phyloP scores from a whole-genome alignment of 1,140 invertebrate species.

The Subanguina moxae region DNA sequence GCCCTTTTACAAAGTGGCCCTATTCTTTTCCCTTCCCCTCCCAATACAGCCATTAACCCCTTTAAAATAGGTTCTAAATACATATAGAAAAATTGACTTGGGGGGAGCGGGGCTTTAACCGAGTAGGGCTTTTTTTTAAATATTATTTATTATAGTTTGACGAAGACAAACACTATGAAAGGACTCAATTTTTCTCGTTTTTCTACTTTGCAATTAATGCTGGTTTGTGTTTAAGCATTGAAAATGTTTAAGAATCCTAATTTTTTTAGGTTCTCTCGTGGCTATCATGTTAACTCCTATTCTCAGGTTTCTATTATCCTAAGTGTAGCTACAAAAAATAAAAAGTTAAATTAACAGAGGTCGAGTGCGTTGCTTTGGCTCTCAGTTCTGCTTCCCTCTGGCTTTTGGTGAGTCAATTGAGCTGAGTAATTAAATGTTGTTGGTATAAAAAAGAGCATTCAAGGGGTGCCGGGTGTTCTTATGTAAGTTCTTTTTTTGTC shows the following conservation, averaged over 20 bases:
- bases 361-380: conserved; percentile 59
- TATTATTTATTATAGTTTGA: conserved; percentile 63
- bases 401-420: conserved; percentile 47
- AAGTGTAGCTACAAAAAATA: too few species aligned
- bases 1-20: too few species aligned
- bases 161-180: conserved; percentile 51
- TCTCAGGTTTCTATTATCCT: conserved; percentile 32
- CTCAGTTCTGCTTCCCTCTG: conserved; percentile 60
- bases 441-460: too few species aligned
- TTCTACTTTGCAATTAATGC: conserved; percentile 61
- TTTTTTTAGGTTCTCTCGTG: too few species aligned
- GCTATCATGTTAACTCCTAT: conserved; percentile 62
- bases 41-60: too few species aligned
- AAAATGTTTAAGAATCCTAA: too few species aligned
- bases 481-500: conserved; percentile 50
- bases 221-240: conserved; percentile 57
- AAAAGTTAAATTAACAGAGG: conserved; percentile 35
- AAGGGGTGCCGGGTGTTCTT: conserved; percentile 60
- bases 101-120: too few species aligned
- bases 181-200: conserved; percentile 74
- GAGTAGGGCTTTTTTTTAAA: too few species aligned
- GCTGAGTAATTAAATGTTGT: not conserved
- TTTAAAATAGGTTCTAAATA: too few species aligned
- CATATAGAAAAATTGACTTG: too few species aligned
- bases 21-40: too few species aligned